A percentile compares a stretch with the other conserved stretches of the same genome.
Conservation (phyloP, 35 echinoderm and acorn worm genomes). For the Ptychodera flava region DNA sequence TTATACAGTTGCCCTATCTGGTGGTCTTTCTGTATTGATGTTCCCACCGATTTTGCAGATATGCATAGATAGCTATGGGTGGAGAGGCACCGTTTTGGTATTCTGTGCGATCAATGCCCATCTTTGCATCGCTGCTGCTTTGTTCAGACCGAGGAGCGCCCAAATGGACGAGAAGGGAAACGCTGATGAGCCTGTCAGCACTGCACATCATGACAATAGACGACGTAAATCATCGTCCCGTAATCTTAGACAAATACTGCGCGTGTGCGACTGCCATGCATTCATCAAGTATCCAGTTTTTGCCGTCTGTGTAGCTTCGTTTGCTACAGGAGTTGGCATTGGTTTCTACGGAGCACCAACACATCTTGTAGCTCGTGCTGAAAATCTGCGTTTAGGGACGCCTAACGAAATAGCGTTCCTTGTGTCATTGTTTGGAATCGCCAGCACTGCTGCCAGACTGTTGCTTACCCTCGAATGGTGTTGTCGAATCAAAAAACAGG, state of each 20-base stretch:
- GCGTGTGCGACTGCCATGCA: no score
- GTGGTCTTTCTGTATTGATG: slow-evolving; percentile 12
- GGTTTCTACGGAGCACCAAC: slow-evolving; percentile 28
- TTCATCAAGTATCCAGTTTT: no score
- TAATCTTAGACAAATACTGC: no score
- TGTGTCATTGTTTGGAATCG: slow-evolving; percentile 41
- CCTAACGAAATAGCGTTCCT: slow-evolving; percentile 34
- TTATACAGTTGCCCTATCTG: neutral
- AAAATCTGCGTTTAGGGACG: slow-evolving; percentile 7
- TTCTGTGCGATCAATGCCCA: slow-evolving; percentile 6
- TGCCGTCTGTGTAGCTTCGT: no score
- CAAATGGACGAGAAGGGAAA: neutral
- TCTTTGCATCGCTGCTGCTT: neutral
- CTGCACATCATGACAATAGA: no score
- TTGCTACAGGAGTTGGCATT: no score
- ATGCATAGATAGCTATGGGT: slow-evolving; percentile 21
- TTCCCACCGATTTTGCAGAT: slow-evolving; percentile 24
- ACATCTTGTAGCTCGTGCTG: slow-evolving; percentile 30
- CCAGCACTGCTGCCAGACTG: slow-evolving; percentile 25
- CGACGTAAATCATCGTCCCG: no score
- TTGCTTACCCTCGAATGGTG: slow-evolving; percentile 8
- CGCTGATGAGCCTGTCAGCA: no score
- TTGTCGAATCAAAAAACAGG: slow-evolving; percentile 10
- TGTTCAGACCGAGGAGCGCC: slow-evolving; percentile 17
- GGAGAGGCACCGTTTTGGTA: slow-evolving; percentile 20